Evolutionary conservation across 53 echinoderm and acorn worm genomes (phyloP).

Genomic region (Echinarachnius parma): DNA sequence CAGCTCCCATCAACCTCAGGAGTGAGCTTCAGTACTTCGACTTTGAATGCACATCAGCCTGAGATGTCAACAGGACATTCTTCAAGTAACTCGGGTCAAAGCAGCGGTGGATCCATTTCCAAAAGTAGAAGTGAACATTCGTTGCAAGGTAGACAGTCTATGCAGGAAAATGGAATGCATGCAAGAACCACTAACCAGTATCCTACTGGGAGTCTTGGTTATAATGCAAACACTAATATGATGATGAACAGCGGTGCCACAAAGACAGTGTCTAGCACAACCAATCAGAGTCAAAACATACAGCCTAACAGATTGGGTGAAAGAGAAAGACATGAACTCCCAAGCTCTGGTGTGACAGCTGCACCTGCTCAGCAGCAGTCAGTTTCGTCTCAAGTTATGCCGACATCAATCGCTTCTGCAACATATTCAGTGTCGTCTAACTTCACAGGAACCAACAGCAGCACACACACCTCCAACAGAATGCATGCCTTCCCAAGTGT

Average conservation of each 20-base stretch:
- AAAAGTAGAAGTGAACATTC: slow-evolving; percentile 1
- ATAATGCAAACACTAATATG: no score
- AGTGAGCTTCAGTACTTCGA: slow-evolving; percentile 1
- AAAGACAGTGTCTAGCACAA: background rate
- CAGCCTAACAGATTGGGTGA: no score
- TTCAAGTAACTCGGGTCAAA: background rate
- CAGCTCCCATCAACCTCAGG: slow-evolving; percentile 1
- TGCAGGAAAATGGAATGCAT: no score
- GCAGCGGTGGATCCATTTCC: background rate
- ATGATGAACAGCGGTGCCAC: background rate
- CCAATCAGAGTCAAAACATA: background rate
- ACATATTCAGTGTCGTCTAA: no score
- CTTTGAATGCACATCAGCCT: slow-evolving; percentile 10
- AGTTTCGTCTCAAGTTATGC: no score
- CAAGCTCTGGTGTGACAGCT: no score
- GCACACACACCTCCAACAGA: background rate
- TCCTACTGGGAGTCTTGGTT: no score
- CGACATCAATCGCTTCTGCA: no score
- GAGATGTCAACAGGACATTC: background rate
- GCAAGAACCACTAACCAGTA: no score
- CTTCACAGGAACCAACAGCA: background rate
- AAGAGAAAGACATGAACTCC: no score
- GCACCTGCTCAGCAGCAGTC: no score
- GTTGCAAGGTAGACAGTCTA: slow-evolving; percentile 5
- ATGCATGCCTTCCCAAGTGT: no score